Percentiles rank a stretch among this genome's conserved stretches.
Evolutionary conservation across 2,888 invertebrate genomes (phyloP).

Genomic region (Machimus rusticus): DNA sequence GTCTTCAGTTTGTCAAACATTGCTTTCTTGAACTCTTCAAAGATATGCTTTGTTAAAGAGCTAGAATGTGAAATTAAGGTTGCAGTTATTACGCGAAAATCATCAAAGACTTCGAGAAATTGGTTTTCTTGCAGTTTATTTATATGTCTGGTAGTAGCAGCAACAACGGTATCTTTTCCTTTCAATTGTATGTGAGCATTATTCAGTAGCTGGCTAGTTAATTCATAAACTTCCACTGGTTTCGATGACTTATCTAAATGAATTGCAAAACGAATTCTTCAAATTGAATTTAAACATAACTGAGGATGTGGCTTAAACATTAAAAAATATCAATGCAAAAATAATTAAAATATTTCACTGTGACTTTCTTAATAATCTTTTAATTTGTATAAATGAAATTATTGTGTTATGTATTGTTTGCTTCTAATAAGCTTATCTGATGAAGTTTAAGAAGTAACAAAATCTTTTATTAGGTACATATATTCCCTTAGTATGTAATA

Average conservation of each 20-base stretch:
- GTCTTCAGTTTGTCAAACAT: constrained; percentile 54
- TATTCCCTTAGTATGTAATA: too few relatives aligned
- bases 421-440: neutral
- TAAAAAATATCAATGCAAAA: neutral
- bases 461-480: too few relatives aligned
- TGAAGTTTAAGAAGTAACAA: neutral
- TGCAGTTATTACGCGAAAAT: constrained; percentile 36
- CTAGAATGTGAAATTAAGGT: neutral
- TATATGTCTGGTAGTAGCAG: constrained; percentile 20
- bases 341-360: neutral
- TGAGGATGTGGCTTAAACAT: neutral
- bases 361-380: neutral
- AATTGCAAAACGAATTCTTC: neutral
- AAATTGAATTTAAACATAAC: neutral
- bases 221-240: constrained; percentile 32
- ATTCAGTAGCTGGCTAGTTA: constrained; percentile 26
- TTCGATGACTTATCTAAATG: constrained; percentile 40
- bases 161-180: constrained; percentile 30
- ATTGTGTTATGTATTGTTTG: neutral
- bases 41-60: neutral
- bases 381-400: neutral
- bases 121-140: constrained; percentile 33
- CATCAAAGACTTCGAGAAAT: constrained; percentile 38
- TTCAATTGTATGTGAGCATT: neutral
- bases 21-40: constrained; percentile 45